Evolutionary conservation across 2,888 invertebrate species (phyloP), one percentile per base, ranked within the genome.

Genomic region (Mythimna ferrago): DNA sequence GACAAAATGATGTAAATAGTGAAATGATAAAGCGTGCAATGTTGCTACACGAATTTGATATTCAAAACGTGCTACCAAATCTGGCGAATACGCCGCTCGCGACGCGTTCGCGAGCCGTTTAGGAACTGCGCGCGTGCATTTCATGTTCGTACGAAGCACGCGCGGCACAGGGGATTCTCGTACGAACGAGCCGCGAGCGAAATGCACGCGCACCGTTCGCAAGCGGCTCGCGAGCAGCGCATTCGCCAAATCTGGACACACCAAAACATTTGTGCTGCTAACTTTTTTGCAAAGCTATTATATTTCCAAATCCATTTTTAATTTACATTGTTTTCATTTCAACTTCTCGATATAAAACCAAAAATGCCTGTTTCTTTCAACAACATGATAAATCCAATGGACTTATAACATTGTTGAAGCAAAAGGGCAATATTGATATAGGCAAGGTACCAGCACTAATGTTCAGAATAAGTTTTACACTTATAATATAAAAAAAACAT

Each of bases 11-110:
- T 73, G 32, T 73, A 73, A 58, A 58, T 72, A 44, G 58, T 76
- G 63, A 80, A 73, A 76, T 76, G 80, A 74, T 7, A 80, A 73
- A 76, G 74, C 76, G 74, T 76, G 76, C 76, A 76, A 76, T 73
- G 60, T 80, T 51, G 21, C 80, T 80, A 76, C 53, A 60, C 74
- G 58, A 60, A 41, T 48, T 64, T 73, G 38, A 60, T n/a, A 21
- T 54, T 19, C 54, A 64, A 32, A 32, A 32, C 4, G 32, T 32
- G 32, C 32, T 3, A 4, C 3, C 32, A 32, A 3, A 32, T 32
- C 32, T 32, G 32, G 32, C 32, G 32, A 32, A 32, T 32, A 5
- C 32, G 32, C 32, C 32, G 32, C 32, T 32, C 32, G 32, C 32
- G 32, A 32, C 4, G 0, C 32, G 32, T 3, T 32, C 32, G 32